Evolutionary conservation across 2,113 vertebrate genomes (phyloP).

Genomic region (Eulacestoma nigropectus): DNA sequence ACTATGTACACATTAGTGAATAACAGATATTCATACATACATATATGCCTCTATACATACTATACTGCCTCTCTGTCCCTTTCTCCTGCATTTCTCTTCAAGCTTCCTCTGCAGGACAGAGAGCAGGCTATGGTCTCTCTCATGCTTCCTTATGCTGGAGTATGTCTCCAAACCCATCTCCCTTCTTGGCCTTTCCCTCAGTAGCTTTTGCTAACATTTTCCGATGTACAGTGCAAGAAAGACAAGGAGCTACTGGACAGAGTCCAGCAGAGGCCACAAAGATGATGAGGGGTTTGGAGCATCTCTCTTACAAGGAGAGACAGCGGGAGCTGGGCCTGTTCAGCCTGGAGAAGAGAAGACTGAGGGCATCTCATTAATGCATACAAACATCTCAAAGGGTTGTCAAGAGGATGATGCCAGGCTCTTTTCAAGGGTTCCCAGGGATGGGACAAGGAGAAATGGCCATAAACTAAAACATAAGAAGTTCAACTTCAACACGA

Average conservation of each 20-base stretch:
- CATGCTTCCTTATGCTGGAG: not conserved
- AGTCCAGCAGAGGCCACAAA: not conserved
- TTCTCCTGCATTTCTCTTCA: not conserved
- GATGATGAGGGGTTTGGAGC: not conserved
- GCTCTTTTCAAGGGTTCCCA: not conserved
- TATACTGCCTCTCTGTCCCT: no score
- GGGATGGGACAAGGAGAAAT: not conserved
- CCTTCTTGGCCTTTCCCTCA: not conserved
- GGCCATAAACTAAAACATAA: not conserved
- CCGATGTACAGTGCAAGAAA: not conserved
- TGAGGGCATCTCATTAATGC: not conserved
- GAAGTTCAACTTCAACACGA: accelerated
- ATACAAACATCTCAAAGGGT: not conserved
- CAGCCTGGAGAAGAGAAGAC: not conserved
- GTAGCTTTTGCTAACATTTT: not conserved
- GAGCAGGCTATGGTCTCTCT: not conserved
- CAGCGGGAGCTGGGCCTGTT: not conserved
- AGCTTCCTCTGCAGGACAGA: not conserved
- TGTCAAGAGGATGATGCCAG: not conserved
- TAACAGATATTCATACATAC: not conserved
- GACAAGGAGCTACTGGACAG: not conserved
- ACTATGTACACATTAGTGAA: not conserved
- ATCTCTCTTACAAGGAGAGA: not conserved
- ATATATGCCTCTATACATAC: no score
- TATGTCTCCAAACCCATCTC: not conserved